Evolutionary conservation across 2,888 invertebrate species (phyloP), one percentile per base, ranked within the genome.

Genomic region (Acronicta leporina): DNA sequence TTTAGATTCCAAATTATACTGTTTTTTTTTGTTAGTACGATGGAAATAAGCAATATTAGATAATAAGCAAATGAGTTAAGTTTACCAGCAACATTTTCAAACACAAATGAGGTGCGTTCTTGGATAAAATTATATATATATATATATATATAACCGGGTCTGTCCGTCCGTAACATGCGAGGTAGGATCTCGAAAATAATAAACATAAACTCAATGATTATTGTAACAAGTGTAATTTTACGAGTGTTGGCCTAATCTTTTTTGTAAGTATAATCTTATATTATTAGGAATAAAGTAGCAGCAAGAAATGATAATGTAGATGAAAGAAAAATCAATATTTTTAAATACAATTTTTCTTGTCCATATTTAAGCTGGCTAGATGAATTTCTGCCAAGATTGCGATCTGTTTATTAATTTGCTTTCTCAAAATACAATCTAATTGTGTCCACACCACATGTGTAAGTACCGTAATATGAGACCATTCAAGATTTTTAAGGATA

Each of bases 21-120:
- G 42, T 43, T 46, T 46, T 20, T 35, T 63, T 55, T 52, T 43
- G 41, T 73, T 61, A 68, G 62, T 69, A 41, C 11, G 16, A 73
- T 44, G 50, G 20, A 38, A 50, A 48, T 1, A 75, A 75, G 75
- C 75, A 75, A 75, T 63, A 68, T 77, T 77, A 75, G 58, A 61
- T 70, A 57, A 61, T 59, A 75, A 75, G 75, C 75, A 60, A 52
- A 47, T 35, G 51, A 56, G 41, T 11, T 66, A 49, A 52, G 60
- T 52, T 54, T 33, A 4, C 16, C 60, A 73, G 68, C 62, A 68
- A 56, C 43, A 44, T 49, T 48, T 49, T 60, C 16, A 13, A 47
- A 44, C 40, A 67, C 43, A 55, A 45, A 52, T 60, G 15, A 46
- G 15, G 20, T 43, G 16, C 47, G 54, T 55, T 54, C 55, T 53